Percentiles rank a stretch among this genome's conserved stretches.
These are phyloP conservation scores for Caerostris extrusa DNA, from an alignment of 1,140 invertebrate genomes.

Conservation along the genomic window DNA sequence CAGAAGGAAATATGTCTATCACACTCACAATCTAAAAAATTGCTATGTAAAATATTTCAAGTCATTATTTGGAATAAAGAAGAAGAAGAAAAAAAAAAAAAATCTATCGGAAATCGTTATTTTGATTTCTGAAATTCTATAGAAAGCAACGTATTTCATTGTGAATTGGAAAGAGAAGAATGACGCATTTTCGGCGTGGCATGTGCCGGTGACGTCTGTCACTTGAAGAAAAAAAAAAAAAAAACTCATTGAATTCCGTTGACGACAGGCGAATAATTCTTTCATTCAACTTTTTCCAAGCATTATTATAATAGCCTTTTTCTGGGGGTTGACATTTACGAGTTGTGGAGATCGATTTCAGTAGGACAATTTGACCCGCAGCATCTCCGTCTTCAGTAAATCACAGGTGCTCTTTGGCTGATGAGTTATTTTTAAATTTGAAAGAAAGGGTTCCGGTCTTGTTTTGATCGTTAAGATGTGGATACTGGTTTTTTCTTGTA, in stretches of 20 bases:
- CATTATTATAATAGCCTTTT: background rate
- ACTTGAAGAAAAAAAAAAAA: background rate
- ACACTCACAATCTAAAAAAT: too few relatives aligned
- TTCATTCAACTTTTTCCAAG: background rate
- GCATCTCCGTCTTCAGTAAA: background rate
- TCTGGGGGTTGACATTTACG: conserved; percentile 8
- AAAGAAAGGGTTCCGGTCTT: background rate
- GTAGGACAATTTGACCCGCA: background rate
- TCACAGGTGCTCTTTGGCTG: background rate
- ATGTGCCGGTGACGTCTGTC: conserved; percentile 22
- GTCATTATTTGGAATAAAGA: too few relatives aligned
- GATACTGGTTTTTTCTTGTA: too few relatives aligned
- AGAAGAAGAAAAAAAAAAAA: too few relatives aligned
- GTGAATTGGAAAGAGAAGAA: background rate
- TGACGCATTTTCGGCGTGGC: conserved; percentile 16
- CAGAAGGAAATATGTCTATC: too few relatives aligned
- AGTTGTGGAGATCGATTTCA: background rate
- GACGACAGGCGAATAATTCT: conserved; percentile 27
- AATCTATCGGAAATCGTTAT: background rate
- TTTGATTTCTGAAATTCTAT: background rate
- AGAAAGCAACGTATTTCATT: background rate
- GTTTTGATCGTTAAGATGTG: background rate
- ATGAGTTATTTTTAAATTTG: background rate
- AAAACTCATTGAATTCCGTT: conserved; percentile 16
- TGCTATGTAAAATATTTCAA: too few relatives aligned